A percentile compares a stretch with the other conserved stretches of the same genome.
These are phyloP conservation scores for Drosophila novamexicana DNA, from an alignment of 1,140 invertebrate species.

Conservation along the genomic window DNA sequence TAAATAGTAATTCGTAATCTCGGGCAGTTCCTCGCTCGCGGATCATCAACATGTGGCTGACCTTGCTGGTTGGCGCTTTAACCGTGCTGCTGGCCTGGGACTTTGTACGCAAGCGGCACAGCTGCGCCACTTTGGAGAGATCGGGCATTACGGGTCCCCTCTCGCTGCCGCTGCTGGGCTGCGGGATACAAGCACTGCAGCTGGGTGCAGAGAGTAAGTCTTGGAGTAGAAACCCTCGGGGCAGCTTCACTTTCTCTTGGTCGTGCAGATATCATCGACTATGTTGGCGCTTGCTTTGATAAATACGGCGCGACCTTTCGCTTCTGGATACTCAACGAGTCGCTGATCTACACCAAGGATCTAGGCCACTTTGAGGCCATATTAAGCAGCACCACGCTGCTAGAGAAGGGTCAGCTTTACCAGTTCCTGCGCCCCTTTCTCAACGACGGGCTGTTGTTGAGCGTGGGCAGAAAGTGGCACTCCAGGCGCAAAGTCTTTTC, in stretches of 20 bases:
- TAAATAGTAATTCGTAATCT: neutral
- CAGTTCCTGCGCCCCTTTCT: constrained; percentile 82
- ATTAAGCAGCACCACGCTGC: constrained; percentile 58
- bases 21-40: too few relatives aligned
- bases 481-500: constrained; percentile 86
- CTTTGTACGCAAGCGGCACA: constrained; percentile 54
- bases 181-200: constrained; percentile 48
- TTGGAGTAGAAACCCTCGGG: neutral
- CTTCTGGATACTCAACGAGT: constrained; percentile 86
- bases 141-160: constrained; percentile 55
- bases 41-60: constrained; percentile 52
- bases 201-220: constrained; percentile 66
- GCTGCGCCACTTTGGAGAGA: constrained; percentile 24
- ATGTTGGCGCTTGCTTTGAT: constrained; percentile 42
- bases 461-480: constrained; percentile 71
- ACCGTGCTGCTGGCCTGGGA: constrained; percentile 60
- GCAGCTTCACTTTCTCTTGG: neutral
- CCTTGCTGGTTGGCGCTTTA: constrained; percentile 45
- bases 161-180: constrained; percentile 52
- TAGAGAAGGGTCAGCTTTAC: constrained; percentile 75
- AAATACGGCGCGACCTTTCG: constrained; percentile 80
- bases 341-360: constrained; percentile 81
- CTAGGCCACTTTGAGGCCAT: constrained; percentile 57
- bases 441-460: constrained; percentile 82
- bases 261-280: constrained; percentile 45